These are phyloP conservation scores for Globia sparganii DNA, from an alignment of 2,888 invertebrate species.

Conservation along the genomic window DNA sequence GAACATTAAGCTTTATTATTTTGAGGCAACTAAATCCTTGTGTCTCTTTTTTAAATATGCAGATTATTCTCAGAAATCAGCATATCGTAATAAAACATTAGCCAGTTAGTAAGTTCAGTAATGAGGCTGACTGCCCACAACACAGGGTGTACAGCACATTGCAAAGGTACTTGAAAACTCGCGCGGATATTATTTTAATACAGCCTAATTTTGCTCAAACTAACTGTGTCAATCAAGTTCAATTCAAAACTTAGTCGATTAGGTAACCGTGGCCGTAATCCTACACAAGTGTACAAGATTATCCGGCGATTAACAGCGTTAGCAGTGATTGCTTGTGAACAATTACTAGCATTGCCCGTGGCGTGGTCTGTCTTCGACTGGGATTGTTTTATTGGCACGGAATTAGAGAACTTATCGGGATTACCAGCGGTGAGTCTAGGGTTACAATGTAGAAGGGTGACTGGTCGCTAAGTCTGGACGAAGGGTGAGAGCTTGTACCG, in stretches of 20 bases:
- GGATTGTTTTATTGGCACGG: conserved; percentile 51
- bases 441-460: neutral
- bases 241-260: conserved; percentile 12
- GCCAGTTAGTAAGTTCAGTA: neutral
- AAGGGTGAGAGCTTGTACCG: neutral
- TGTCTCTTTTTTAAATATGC: neutral
- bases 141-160: neutral
- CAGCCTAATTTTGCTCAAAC: neutral
- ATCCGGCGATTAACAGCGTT: conserved; percentile 32
- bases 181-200: neutral
- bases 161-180: neutral
- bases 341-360: conserved; percentile 52
- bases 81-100: too few species aligned
- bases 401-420: conserved; percentile 36
- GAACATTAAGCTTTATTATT: neutral
- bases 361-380: conserved; percentile 18
- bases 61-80: neutral
- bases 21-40: neutral
- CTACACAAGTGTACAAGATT: conserved; percentile 13
- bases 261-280: conserved; percentile 14
- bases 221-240: neutral
- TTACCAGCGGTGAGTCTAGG: conserved; percentile 19
- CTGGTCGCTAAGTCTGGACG: neutral
- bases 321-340: conserved; percentile 54
- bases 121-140: neutral